Evolutionary conservation across 2,888 invertebrate genomes (phyloP), one percentile per base, ranked within the genome.

Genomic region (Parnassius mnemosyne): DNA sequence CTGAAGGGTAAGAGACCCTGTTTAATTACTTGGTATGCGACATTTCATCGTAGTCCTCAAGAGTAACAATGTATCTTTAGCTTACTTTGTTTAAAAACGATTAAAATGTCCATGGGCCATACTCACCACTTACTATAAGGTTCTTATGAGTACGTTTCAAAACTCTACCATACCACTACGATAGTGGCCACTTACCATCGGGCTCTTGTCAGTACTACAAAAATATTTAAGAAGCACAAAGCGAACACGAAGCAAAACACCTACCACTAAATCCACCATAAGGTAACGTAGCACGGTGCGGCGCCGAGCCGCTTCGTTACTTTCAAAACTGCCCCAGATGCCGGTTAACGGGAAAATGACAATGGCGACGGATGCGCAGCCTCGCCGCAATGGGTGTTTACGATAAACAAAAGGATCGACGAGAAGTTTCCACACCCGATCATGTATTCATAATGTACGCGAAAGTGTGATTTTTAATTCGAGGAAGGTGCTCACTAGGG

Each of bases 321-420:
- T 91, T 91, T 91, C 90, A 85, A 91, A 91, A 87, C 79, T 89
- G 90, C 83, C 91, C 91, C 87, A 91, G 89, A 84, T 91, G 89
- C 75, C 79, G 79, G 75, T 70, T 88, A 91, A 89, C 91, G 89
- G 91, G 88, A 84, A 72, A 79, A 60, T 68, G 57, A 82, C 85
- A 81, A 84, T 78, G 81, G 80, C 81, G 84, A 86, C 89, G 88
- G 84, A 86, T 85, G 86, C 78, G 72, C 77, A 71, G 73, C 70
- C 79, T 80, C 80, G 20, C 54, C 43, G 80, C 76, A 78, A 73
- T 76, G 73, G 71, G 65, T 72, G 69, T 69, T 73, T 60, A 74
- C 74, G 69, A 49, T 49, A 13, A 67, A 68, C 68, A 66, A 61
- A 66, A 65, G 68, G 70, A 73, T 70, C 65, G 43, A 61, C 52